Evolutionary conservation across 2,888 invertebrate species (phyloP).

Genomic region (Agrochola lychnidis): DNA sequence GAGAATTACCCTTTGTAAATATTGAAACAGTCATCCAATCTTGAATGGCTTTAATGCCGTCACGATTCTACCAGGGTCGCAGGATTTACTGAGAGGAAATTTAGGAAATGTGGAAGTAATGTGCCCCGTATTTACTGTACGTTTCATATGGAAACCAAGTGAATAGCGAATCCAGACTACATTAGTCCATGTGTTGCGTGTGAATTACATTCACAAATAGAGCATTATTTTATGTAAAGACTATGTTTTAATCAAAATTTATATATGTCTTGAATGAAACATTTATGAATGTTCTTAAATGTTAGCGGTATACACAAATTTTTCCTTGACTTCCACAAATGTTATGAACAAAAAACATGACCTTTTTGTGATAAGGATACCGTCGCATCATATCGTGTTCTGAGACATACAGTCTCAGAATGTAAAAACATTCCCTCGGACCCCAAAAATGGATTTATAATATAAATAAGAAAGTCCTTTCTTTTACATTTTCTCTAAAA

Average conservation of each 20-base stretch:
- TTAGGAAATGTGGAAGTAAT: constrained; percentile 47
- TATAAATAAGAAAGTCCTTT: constrained; percentile 43
- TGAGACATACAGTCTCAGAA: not conserved
- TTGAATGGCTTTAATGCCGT: constrained; percentile 53
- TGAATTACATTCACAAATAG: constrained; percentile 1
- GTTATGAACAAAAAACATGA: not conserved
- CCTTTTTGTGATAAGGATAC: constrained; percentile 16
- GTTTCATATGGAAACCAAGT: constrained; percentile 31
- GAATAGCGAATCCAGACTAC: constrained; percentile 22
- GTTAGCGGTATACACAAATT: not conserved
- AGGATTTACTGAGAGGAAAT: constrained; percentile 30
- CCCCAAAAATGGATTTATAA: constrained; percentile 38
- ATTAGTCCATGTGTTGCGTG: constrained; percentile 2
- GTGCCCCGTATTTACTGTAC: constrained; percentile 26
- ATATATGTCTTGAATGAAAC: not conserved
- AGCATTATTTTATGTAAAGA: not conserved
- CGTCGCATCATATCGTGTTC: constrained; percentile 9
- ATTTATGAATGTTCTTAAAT: not conserved
- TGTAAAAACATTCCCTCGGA: constrained; percentile 42
- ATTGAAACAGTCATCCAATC: constrained; percentile 59
- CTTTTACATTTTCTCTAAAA: constrained; percentile 44
- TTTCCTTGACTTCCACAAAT: not conserved
- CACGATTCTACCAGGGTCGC: constrained; percentile 35
- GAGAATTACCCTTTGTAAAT: constrained; percentile 59
- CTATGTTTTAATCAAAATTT: not conserved